A percentile compares a stretch with the other conserved stretches of the same genome.
Evolutionary conservation across 2,888 invertebrate genomes (phyloP).

Genomic region (Melipona bicolor): DNA sequence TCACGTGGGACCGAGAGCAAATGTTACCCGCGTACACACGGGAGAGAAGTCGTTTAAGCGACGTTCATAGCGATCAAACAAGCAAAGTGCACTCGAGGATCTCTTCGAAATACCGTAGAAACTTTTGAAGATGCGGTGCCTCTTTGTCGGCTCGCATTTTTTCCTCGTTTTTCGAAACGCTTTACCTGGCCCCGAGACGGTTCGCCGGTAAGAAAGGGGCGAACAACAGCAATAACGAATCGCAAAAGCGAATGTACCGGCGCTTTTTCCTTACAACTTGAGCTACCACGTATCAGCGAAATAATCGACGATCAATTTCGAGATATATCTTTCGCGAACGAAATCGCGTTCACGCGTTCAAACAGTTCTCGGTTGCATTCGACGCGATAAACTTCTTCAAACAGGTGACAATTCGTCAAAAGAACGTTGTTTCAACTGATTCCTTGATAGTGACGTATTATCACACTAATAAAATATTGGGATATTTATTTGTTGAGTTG

Average conservation of each 20-base stretch:
- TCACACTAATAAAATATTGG: too few relatives aligned
- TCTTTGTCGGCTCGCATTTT: slow-evolving; percentile 65
- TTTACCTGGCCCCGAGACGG: slow-evolving; percentile 33
- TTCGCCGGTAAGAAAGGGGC: slow-evolving; percentile 14
- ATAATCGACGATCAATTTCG: slow-evolving; percentile 31
- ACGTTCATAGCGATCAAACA: slow-evolving; percentile 61
- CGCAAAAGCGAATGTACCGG: not conserved
- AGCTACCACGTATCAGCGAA: slow-evolving; percentile 13
- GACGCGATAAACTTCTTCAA: not conserved
- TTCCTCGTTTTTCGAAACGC: slow-evolving; percentile 18
- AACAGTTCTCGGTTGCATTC: not conserved
- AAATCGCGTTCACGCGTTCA: too few relatives aligned
- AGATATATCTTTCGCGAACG: slow-evolving; percentile 5
- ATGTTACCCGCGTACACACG: slow-evolving; percentile 11
- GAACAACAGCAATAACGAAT: slow-evolving; percentile 37
- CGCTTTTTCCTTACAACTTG: not conserved
- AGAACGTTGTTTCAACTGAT: not conserved
- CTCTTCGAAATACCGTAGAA: slow-evolving; percentile 54
- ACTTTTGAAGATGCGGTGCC: slow-evolving; percentile 49
- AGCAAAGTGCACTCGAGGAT: slow-evolving; percentile 58
- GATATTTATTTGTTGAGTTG: too few relatives aligned
- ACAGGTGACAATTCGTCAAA: not conserved
- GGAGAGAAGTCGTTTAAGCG: slow-evolving; percentile 40
- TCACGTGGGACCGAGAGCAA: slow-evolving; percentile 5
- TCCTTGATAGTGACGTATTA: not conserved